Conservation (phyloP, 2,888 invertebrate genomes). For the Perizoma affinitatum region DNA sequence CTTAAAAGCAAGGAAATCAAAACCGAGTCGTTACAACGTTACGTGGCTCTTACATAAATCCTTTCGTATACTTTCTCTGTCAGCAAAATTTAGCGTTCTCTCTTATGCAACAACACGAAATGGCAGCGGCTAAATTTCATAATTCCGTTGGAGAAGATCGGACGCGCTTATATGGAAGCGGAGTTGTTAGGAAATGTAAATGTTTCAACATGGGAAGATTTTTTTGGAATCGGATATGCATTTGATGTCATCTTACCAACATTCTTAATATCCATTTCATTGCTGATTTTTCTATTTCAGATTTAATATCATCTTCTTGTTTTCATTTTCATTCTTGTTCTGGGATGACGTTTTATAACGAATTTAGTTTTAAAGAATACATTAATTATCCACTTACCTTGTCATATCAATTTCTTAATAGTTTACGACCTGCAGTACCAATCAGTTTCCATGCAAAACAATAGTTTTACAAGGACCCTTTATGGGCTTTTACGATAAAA, state of each 20-base stretch:
- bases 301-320: too few relatives aligned
- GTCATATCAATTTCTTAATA: background rate
- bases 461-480: conserved; percentile 20
- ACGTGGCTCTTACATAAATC: conserved; percentile 80
- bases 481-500: background rate
- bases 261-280: background rate
- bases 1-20: conserved; percentile 82
- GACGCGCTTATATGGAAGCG: conserved; percentile 66
- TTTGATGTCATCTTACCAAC: background rate
- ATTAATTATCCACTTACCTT: background rate
- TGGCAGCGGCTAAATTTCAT: conserved; percentile 82
- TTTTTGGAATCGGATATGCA: conserved; percentile 25
- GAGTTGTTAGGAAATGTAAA: conserved; percentile 62
- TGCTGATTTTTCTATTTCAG: too few relatives aligned
- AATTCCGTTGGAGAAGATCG: conserved; percentile 77
- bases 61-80: conserved; percentile 84
- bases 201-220: conserved; percentile 47
- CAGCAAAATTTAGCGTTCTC: conserved; percentile 82
- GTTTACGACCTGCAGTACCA: conserved; percentile 23
- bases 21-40: conserved; percentile 76
- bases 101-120: conserved; percentile 75
- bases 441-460: conserved; percentile 50
- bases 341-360: too few relatives aligned
- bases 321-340: too few relatives aligned
- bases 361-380: too few relatives aligned